phyloP scores from a whole-genome alignment of 2,113 vertebrate genomes.

The Sterrhoptilus dennistouni region DNA sequence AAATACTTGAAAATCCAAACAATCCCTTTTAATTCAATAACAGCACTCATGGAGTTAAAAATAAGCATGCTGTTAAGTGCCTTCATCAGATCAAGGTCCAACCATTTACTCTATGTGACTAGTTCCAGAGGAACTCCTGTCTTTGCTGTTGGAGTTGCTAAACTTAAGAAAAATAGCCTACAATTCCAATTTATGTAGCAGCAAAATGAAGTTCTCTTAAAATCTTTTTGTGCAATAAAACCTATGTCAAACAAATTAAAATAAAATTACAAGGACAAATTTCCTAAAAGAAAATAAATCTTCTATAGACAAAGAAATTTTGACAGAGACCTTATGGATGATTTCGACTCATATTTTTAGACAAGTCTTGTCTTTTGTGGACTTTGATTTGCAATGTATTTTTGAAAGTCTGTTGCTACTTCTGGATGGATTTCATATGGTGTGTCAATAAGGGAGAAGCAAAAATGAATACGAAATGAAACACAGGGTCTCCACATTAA shows the following conservation, averaged over 20 bases:
- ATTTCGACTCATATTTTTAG: not conserved
- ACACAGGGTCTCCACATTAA: not conserved
- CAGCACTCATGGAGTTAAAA: constrained; percentile 29
- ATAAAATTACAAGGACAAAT: not conserved
- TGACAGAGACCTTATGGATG: not conserved
- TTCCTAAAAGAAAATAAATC: not conserved
- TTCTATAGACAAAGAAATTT: not conserved
- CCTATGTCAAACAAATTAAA: not conserved
- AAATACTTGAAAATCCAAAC: not conserved
- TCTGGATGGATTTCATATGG: not conserved
- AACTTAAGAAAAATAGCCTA: not conserved
- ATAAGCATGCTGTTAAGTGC: not conserved
- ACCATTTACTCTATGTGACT: not conserved
- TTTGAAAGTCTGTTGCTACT: not conserved
- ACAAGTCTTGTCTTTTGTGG: not conserved
- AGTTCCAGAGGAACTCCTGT: not conserved
- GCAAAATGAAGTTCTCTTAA: not conserved
- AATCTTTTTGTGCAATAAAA: not conserved
- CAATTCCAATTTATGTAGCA: rapidly evolving
- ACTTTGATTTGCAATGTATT: not conserved
- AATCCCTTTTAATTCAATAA: constrained; percentile 28
- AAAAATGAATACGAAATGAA: not conserved
- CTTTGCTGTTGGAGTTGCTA: not conserved
- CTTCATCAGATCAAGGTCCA: constrained; percentile 5
- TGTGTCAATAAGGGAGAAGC: not conserved